Evolutionary conservation across 1,140 invertebrate genomes (phyloP), one percentile per base, ranked within the genome.

Genomic region (Meloidogyne exigua): DNA sequence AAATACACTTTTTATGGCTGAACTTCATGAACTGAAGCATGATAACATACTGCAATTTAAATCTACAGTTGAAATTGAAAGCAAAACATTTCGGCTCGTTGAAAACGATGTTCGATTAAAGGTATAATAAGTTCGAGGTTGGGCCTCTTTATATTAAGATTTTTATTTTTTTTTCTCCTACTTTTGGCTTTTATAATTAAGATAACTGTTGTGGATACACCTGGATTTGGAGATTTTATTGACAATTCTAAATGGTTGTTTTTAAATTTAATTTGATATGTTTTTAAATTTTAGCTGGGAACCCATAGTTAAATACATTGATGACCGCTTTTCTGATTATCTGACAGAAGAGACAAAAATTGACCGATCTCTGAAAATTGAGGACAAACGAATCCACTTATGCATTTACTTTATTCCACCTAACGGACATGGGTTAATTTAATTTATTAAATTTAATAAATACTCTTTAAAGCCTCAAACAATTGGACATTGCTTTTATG

Each of bases 401-500:
- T 98, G 95, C 88, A 90, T 98, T 12, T 98, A 99, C 88, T 99
- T 98, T 88, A 93, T 99, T 75, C 93, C 95, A 32, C 95, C 96
- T 7, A 96, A 93, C 89, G 95, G 95, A 13, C 95, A 97, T 88
- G 95, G 95, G 94, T 96, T 68, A 7, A 68, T 23, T 62, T 23
- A 18, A 10, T 73, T 21, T 86, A 87, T 23, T 85, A 96, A 94
- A 77, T 98, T 99, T 87, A 99, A 99, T 89, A 95, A n/a, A 96
- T 90, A 93, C 94, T 91, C 92, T 93, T 86, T 82, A 3, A 81
- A 96, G 94, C 77, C 90, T 99, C 76, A 96, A 98, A 88, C 94
- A 94, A 0, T 90, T 99, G 82, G 97, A 99, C 89, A 93, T 99
- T 68, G 95, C 98, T 89, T 98, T 97, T 89, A 96, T 99, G 96